Evolutionary conservation across 1,140 invertebrate genomes (phyloP), one percentile per base, ranked within the genome.

Genomic region (Polyergus mexicanus): DNA sequence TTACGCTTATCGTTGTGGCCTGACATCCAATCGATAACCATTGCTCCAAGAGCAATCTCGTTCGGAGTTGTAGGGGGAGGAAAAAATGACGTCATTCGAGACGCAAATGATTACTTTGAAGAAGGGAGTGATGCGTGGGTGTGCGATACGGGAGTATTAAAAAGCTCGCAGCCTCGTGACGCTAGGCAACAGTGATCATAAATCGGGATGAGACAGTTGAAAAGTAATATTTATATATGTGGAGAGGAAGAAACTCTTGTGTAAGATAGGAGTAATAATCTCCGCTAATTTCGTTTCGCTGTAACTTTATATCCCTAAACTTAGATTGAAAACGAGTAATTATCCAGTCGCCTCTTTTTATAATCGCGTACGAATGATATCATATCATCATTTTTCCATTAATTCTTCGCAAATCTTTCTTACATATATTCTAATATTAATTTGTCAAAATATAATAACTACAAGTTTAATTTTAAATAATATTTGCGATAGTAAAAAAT

Each of bases 1-100:
- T 10, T 41, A 35, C 25, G 35, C 13, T 81, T 83, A 83, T 83
- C 78, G 28, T 71, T 75, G 47, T 72, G 75, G 83, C 65, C 51
- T 74, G 75, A 63, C 87, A 62, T 38, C 32, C 84, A 77, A 89
- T 89, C 88, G 87, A 89, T 89, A 89, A 74, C 69, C 88, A 78
- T 89, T 86, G 87, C 87, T 65, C 76, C 77, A 65, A 60, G 63
- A 88, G 69, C 56, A 71, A 89, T 88, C 51, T 51, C 54, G 84
- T 65, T 58, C 77, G 72, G 56, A 75, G 75, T 80, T 77, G 54
- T 38, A 83, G 19, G 13, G 60, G 47, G 7, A 16, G 58, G 16
- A 47, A n/a, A 56, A 28, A 11, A 38, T 86, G 75, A 89, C 83
- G 88, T 88, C 87, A 88, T 25, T 56, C 16, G 28, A 38, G 51